A percentile compares a stretch with the other conserved stretches of the same genome.
phyloP scores from a whole-genome alignment of 2,113 vertebrate genomes.

The Rattus rattus region DNA sequence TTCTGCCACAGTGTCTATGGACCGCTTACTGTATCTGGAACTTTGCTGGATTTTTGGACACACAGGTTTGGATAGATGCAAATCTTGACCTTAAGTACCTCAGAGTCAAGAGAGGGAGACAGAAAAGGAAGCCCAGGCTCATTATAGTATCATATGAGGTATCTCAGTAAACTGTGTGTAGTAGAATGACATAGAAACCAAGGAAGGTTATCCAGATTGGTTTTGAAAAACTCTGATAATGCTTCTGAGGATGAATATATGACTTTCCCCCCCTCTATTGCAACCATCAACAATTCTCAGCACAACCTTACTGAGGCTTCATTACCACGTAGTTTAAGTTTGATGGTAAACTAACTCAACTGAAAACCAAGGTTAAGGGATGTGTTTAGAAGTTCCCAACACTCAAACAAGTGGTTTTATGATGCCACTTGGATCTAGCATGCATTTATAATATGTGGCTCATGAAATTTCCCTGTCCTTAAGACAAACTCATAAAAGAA shows the following conservation, averaged over 20 bases:
- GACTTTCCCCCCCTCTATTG: background rate
- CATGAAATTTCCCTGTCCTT: background rate
- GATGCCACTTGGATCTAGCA: background rate
- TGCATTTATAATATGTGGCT: background rate
- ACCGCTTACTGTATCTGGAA: background rate
- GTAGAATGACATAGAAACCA: background rate
- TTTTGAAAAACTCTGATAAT: background rate
- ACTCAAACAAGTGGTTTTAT: background rate
- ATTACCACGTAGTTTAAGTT: background rate
- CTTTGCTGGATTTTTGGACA: background rate
- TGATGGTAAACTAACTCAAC: background rate
- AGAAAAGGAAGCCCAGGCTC: background rate
- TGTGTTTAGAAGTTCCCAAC: background rate
- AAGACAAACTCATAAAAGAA: background rate
- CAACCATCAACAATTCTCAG: background rate
- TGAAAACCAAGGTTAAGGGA: background rate
- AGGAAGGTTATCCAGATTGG: background rate
- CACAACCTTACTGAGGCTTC: background rate
- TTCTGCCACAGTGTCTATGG: background rate
- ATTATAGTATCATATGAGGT: background rate
- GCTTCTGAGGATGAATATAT: background rate
- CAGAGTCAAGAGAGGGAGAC: background rate
- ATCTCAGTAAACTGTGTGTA: background rate
- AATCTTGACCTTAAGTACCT: background rate
- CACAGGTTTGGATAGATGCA: background rate